phyloP scores from a whole-genome alignment of 2,113 vertebrate species.

The Equus quagga region DNA sequence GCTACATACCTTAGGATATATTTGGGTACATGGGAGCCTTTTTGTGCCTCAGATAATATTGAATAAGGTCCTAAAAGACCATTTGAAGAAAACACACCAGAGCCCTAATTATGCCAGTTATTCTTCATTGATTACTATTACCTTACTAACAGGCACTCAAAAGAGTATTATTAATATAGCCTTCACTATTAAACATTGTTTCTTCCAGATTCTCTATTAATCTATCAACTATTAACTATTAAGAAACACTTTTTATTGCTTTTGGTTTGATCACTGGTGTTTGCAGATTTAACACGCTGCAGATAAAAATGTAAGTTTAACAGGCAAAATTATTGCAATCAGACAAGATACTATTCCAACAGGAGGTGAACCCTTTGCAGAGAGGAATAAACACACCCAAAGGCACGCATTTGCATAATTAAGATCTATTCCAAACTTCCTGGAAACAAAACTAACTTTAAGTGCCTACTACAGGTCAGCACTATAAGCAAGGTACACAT shows the following conservation, averaged over 20 bases:
- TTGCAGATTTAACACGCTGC: background rate
- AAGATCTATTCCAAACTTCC: background rate
- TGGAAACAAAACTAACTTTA: background rate
- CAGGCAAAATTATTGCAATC: background rate
- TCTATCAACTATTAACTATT: background rate
- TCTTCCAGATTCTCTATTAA: background rate
- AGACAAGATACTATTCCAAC: background rate
- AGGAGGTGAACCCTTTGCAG: background rate
- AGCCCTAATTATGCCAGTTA: background rate
- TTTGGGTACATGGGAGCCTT: background rate
- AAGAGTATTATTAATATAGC: background rate
- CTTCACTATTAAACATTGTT: background rate
- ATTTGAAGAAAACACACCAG: background rate
- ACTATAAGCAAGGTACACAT: background rate
- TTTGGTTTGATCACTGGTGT: background rate
- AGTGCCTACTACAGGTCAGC: background rate
- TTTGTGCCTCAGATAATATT: background rate
- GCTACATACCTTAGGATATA: background rate
- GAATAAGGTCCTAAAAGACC: background rate
- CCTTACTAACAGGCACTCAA: background rate
- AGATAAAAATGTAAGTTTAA: slow-evolving; percentile 7
- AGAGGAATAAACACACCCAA: background rate
- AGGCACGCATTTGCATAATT: background rate
- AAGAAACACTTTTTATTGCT: background rate
- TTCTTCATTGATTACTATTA: background rate